Percentiles rank a stretch among this genome's conserved stretches.
phyloP scores from a whole-genome alignment of 2,113 vertebrate species.

The Prinia subflava region DNA sequence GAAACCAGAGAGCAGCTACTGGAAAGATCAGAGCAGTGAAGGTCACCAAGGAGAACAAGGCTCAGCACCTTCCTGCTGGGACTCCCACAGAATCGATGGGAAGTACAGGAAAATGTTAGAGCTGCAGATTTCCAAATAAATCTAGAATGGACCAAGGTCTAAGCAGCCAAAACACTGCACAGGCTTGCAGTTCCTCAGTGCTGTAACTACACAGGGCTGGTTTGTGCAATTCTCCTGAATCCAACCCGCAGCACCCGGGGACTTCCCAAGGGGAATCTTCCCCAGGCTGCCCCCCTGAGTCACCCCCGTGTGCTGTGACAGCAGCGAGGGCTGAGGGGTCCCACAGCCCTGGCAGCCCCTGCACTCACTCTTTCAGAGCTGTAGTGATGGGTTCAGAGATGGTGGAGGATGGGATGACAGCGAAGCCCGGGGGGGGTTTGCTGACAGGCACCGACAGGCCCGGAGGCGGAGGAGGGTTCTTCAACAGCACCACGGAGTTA shows the following conservation, averaged over 20 bases:
- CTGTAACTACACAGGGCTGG: background rate
- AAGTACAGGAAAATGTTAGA: background rate
- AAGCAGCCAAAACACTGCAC: background rate
- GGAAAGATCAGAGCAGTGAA: background rate
- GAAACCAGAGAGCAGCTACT: background rate
- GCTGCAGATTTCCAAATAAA: background rate
- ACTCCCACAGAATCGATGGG: background rate
- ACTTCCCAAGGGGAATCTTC: accelerated
- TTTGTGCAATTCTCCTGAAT: background rate
- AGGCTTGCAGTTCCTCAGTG: background rate
- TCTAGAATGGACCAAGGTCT: background rate
- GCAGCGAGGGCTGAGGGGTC: accelerated
- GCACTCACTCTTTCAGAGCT: constrained; percentile 80
- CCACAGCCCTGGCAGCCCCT: background rate
- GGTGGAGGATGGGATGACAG: constrained; percentile 81
- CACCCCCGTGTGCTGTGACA: accelerated
- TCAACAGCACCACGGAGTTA: constrained; percentile 84
- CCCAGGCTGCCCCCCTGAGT: accelerated
- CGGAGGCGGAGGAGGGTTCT: constrained; percentile 80
- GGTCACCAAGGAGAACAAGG: background rate
- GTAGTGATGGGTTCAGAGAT: constrained; percentile 73
- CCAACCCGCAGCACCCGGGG: background rate
- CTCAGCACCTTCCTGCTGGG: background rate
- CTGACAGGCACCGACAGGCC: constrained; percentile 80
- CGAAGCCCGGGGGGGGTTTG: constrained; percentile 95